These are phyloP conservation scores for Tenthredo distinguenda DNA, from an alignment of 2,888 invertebrate genomes.

Conservation along the genomic window DNA sequence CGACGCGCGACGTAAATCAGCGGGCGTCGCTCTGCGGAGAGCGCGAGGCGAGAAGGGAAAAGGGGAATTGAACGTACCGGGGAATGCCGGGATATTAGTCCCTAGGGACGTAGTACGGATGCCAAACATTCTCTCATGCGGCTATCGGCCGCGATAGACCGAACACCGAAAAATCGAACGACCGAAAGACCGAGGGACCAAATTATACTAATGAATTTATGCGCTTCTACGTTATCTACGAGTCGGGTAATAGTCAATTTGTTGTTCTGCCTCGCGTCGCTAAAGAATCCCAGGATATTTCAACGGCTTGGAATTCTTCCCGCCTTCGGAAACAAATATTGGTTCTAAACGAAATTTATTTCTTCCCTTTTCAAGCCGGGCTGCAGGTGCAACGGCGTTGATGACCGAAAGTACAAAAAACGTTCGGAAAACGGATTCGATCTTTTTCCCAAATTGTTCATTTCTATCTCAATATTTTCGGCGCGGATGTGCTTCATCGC, in stretches of 20 bases:
- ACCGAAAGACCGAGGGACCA: slow-evolving; percentile 5
- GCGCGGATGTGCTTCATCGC: background rate
- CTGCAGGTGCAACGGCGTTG: background rate
- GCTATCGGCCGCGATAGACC: slow-evolving; percentile 37
- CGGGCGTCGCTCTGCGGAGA: background rate
- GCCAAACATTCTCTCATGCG: slow-evolving; percentile 46
- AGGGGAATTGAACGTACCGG: slow-evolving; percentile 7
- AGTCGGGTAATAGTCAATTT: slow-evolving; percentile 58
- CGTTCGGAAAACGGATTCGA: background rate
- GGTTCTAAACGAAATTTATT: slow-evolving; percentile 16
- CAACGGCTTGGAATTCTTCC: slow-evolving; percentile 25
- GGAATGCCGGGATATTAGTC: slow-evolving; percentile 52
- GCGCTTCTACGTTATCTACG: slow-evolving; percentile 57
- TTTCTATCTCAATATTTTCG: background rate
- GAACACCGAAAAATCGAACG: slow-evolving; percentile 27
- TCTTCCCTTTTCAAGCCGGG: background rate
- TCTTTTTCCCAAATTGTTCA: background rate
- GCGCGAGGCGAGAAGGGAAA: background rate
- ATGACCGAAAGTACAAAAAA: background rate
- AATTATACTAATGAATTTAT: slow-evolving; percentile 60
- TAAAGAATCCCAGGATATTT: slow-evolving; percentile 22
- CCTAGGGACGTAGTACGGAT: slow-evolving; percentile 51
- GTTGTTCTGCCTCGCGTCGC: slow-evolving; percentile 50
- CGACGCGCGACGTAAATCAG: slow-evolving; percentile 49
- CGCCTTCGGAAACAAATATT: slow-evolving; percentile 29